Percentiles rank a stretch among this genome's conserved stretches.
phyloP scores from a whole-genome alignment of 2,113 vertebrate species.

The Hippoglossus stenolepis region DNA sequence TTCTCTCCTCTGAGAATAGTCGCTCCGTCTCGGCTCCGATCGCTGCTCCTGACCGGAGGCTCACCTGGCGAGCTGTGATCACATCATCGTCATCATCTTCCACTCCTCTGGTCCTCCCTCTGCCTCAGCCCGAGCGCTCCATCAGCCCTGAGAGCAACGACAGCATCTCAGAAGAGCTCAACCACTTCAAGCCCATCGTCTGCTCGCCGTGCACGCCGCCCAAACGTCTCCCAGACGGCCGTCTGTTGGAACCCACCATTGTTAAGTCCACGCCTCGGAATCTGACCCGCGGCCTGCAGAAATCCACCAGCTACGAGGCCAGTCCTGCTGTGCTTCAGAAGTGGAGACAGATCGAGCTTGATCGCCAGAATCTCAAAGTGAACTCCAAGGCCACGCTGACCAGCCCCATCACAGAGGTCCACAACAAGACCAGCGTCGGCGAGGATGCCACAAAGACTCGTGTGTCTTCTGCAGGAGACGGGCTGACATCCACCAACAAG shows the following conservation, averaged over 20 bases:
- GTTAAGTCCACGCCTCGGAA: slow-evolving; percentile 97
- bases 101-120: slow-evolving; percentile 40
- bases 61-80: slow-evolving; percentile 77
- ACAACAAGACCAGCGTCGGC: background rate
- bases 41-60: slow-evolving; percentile 81
- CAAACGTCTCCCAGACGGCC: slow-evolving; percentile 91
- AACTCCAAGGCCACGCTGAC: slow-evolving; percentile 92
- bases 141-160: slow-evolving; percentile 97
- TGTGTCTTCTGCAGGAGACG: slow-evolving; percentile 12
- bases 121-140: slow-evolving; percentile 86
- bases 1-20: slow-evolving; percentile 92
- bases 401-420: slow-evolving; percentile 72
- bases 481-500: slow-evolving; percentile 56
- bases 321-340: slow-evolving; percentile 92
- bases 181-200: slow-evolving; percentile 98
- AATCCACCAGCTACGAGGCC: slow-evolving; percentile 91
- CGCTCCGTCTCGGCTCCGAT: slow-evolving; percentile 91
- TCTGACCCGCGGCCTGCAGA: slow-evolving; percentile 88
- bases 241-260: slow-evolving; percentile 89
- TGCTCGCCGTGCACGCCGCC: slow-evolving; percentile 97
- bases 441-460: background rate
- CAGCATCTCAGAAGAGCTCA: slow-evolving; percentile 97
- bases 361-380: slow-evolving; percentile 89
- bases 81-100: slow-evolving; percentile 31
- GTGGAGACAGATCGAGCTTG: slow-evolving; percentile 95